Base-by-base conservation (phyloP, 2,113 vertebrate genomes). In the Dinomys branickii region DNA sequence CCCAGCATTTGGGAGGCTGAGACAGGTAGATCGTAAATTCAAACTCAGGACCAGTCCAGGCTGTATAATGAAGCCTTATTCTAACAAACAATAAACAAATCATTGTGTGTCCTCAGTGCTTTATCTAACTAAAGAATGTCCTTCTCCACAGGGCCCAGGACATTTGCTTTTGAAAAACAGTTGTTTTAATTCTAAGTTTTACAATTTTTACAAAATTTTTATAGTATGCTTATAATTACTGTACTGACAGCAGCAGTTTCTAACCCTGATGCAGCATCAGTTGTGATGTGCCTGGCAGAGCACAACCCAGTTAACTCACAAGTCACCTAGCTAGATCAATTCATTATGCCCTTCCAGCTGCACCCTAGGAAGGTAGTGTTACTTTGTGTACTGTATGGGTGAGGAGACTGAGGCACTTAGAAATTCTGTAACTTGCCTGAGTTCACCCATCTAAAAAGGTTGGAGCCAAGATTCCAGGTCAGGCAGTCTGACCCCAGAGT, bases 101-200 rank as follows among this genome's bases (percentile, higher is more conserved):
- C n/a, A n/a, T n/a, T n/a, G n/a, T n/a, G n/a, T n/a, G n/a, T n/a
- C n/a, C n/a, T n/a, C n/a, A n/a, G n/a, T n/a, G n/a, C n/a, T n/a
- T n/a, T n/a, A n/a, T n/a, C n/a, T n/a, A n/a, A n/a, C n/a, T n/a
- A n/a, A n/a, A n/a, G n/a, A n/a, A n/a, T n/a, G n/a, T n/a, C n/a
- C n/a, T n/a, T n/a, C n/a, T n/a, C n/a, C n/a, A n/a, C n/a, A n/a
- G n/a, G n/a, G 73, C 30, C 81, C 44, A 54, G 50, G 30, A 1
- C 19, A 71, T 33, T 10, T 80, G 38, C 44, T 78, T 91, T 89
- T 73, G 47, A 58, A 85, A 94, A 94, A 19, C 35, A 91, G 33
- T 58, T 71, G 83, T 58, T 26, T 50, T 52, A 80, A 47, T 85
- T 89, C 58, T 95, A 91, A 78, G n/a, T 95, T 93, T 83, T 90